Conservation (phyloP, 1,140 invertebrate species). For the Ectropis grisescens region DNA sequence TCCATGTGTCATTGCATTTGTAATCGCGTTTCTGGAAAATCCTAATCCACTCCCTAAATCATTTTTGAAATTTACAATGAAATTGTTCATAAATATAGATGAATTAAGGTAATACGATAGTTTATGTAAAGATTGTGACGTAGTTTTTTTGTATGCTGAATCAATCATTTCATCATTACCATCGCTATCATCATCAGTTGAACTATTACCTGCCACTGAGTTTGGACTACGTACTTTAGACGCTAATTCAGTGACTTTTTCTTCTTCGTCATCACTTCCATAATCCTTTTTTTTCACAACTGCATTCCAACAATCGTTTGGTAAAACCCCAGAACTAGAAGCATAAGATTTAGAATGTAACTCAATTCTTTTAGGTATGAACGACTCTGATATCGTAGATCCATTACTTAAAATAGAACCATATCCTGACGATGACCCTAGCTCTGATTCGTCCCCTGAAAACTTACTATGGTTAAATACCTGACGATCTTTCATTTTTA, state of each 20-base stretch:
- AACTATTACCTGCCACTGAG: slow-evolving; percentile 32
- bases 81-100: slow-evolving; percentile 73
- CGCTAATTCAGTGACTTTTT: too few species aligned
- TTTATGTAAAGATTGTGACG: slow-evolving; percentile 61
- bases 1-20: slow-evolving; percentile 67
- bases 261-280: too few species aligned
- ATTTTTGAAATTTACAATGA: slow-evolving; percentile 72
- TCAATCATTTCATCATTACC: slow-evolving; percentile 47
- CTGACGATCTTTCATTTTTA: slow-evolving; percentile 16
- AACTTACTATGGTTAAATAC: slow-evolving; percentile 30
- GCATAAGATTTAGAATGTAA: slow-evolving; percentile 37
- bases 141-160: slow-evolving; percentile 34
- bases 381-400: slow-evolving; percentile 60
- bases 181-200: slow-evolving; percentile 44
- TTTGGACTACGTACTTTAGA: too few species aligned
- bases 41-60: slow-evolving; percentile 67
- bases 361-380: slow-evolving; percentile 55
- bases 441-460: slow-evolving; percentile 68
- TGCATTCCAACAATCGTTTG: slow-evolving; percentile 55
- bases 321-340: slow-evolving; percentile 48
- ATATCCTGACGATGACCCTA: slow-evolving; percentile 74
- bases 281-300: slow-evolving; percentile 56
- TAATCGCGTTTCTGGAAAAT: slow-evolving; percentile 60
- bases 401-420: slow-evolving; percentile 63
- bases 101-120: slow-evolving; percentile 73